phyloP scores from a whole-genome alignment of 2,797 vertebrate genomes.

The Iguana delicatissima region DNA sequence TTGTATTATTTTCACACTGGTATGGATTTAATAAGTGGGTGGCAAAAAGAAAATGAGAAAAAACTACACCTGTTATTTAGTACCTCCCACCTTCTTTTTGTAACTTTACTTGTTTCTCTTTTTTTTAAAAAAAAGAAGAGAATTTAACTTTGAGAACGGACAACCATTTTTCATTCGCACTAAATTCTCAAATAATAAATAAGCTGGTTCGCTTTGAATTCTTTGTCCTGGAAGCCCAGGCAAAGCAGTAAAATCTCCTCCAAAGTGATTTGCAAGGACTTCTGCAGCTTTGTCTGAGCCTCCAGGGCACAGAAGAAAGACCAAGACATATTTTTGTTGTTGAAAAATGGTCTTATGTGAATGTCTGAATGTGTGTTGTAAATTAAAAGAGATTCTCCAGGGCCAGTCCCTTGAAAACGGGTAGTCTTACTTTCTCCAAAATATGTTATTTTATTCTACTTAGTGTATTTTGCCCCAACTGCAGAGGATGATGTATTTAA shows the following conservation, averaged over 20 bases:
- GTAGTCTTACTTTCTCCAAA: background rate
- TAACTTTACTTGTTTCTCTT: background rate
- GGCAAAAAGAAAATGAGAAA: background rate
- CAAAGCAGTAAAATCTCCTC: conserved; percentile 15
- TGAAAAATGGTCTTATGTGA: background rate
- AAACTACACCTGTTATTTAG: background rate
- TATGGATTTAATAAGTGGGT: background rate
- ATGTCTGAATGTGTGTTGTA: background rate
- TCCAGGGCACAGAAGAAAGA: conserved; percentile 27
- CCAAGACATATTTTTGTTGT: conserved; percentile 16
- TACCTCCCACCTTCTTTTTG: background rate
- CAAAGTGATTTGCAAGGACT: background rate
- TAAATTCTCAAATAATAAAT: conserved; percentile 33
- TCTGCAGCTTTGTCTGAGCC: conserved; percentile 28
- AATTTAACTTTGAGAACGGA: background rate
- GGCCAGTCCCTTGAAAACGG: conserved; percentile 28
- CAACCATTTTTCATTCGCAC: conserved; percentile 17
- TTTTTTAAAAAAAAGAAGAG: conserved; percentile 2
- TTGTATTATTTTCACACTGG: background rate
- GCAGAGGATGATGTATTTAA: conserved; percentile 33
- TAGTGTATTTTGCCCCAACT: conserved; percentile 18
- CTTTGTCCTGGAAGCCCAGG: conserved; percentile 14
- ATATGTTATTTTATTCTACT: conserved; percentile 18
- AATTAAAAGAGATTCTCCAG: conserved; percentile 37
- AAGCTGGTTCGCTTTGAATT: conserved; percentile 19